Evolutionary conservation across 2,888 invertebrate species (phyloP).

Genomic region (Ophonus ardosiacus): DNA sequence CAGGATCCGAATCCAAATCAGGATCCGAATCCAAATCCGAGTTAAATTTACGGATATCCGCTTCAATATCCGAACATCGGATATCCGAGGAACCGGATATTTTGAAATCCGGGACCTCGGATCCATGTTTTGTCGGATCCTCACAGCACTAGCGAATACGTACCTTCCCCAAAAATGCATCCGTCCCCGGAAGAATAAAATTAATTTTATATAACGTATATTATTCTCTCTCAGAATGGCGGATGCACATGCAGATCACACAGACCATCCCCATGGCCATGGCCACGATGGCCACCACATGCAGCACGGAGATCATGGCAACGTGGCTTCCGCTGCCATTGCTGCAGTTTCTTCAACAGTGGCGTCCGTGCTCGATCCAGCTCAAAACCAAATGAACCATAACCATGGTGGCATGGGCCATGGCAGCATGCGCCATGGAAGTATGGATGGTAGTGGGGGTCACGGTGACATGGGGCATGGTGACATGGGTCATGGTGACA

Average conservation of each 20-base stretch:
- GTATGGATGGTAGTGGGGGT: slow-evolving; percentile 52
- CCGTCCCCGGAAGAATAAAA: no score
- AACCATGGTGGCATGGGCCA: slow-evolving; percentile 65
- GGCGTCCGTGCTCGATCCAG: not conserved
- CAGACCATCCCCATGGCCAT: slow-evolving; percentile 14
- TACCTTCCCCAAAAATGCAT: no score
- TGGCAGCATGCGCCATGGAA: slow-evolving; percentile 65
- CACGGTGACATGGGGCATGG: slow-evolving; percentile 46
- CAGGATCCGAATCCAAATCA: no score
- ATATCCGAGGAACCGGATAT: no score
- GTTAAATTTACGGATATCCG: no score
- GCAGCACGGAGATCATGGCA: slow-evolving; percentile 10
- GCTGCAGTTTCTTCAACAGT: slow-evolving; percentile 27
- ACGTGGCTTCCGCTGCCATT: slow-evolving; percentile 13
- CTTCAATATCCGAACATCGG: no score
- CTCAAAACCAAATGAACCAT: slow-evolving; percentile 64
- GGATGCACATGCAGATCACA: slow-evolving; percentile 60
- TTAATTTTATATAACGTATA: not conserved
- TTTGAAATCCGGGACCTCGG: no score
- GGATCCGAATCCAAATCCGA: no score
- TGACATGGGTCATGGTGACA: not conserved
- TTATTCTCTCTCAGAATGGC: slow-evolving; percentile 51
- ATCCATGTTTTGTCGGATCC: no score
- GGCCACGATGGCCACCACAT: not conserved
- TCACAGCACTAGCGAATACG: no score